These are phyloP conservation scores for Tolmerus cingulatus DNA, from an alignment of 2,888 invertebrate species.

Conservation along the genomic window DNA sequence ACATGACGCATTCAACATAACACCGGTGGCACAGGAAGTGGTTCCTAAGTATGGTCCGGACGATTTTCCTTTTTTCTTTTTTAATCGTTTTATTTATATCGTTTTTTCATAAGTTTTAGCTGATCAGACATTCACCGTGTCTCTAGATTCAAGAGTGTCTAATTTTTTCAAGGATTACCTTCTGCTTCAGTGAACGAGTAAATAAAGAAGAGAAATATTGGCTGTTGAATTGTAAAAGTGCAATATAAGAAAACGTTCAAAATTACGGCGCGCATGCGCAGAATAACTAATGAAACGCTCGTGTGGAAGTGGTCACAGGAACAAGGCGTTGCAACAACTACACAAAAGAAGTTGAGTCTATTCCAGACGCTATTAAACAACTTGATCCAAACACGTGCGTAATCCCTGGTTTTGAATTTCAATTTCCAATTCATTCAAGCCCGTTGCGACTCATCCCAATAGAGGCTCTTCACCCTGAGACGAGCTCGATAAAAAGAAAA, in stretches of 20 bases:
- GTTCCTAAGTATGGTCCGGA: constrained; percentile 40
- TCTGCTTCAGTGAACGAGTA: background rate
- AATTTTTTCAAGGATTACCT: background rate
- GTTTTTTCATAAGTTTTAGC: background rate
- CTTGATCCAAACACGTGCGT: constrained; percentile 48
- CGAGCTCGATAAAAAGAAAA: background rate
- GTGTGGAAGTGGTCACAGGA: constrained; percentile 16
- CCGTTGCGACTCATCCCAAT: background rate
- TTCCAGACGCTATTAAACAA: constrained; percentile 34
- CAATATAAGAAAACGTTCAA: constrained; percentile 20
- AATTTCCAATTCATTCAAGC: constrained; percentile 39
- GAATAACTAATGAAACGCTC: constrained; percentile 5
- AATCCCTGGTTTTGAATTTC: constrained; percentile 45
- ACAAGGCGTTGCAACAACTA: background rate
- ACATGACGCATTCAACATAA: constrained; percentile 42
- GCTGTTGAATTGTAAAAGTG: background rate
- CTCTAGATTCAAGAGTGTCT: background rate
- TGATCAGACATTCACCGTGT: constrained; percentile 14
- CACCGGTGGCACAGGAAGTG: constrained; percentile 45
- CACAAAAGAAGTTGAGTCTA: background rate
- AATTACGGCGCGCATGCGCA: constrained; percentile 10
- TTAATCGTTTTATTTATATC: background rate
- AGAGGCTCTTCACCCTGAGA: background rate
- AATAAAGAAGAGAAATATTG: background rate
- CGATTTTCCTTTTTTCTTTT: constrained; percentile 1